Base-by-base conservation (phyloP, 1,140 invertebrate genomes). In the Drosophila neocordata region DNA sequence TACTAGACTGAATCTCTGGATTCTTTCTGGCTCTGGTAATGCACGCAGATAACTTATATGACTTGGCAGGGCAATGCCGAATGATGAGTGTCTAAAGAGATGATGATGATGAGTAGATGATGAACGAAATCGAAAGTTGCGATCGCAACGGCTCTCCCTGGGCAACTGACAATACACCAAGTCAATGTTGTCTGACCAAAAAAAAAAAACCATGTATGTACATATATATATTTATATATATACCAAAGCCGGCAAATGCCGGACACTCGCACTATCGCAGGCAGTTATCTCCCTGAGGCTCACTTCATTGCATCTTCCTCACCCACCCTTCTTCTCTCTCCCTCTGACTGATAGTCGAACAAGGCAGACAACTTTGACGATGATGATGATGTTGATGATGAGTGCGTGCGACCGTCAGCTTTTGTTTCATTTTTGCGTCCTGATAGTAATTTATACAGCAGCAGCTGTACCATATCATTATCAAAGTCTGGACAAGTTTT, bases 361-460 rank as follows among this genome's bases (percentile, higher is more conserved):
- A 12, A 20, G 9, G 22, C 37, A 59, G 67, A 13, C 15, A 20
- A 37, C 55, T 55, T 56, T 58, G 51, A 55, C 41, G 13, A 48
- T 20, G 41, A 48, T n/a, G 12, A n/a, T 13, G 37, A 38, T 38
- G 37, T 13, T 38, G 12, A 38, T 4, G 37, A n/a, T n/a, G 12
- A 38, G 37, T 48, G 41, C 41, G 41, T 48, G 41, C 41, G 41
- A 20, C 41, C 41, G 15, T 34, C 34, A 13, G 56, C 56, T 58
- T 58, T 58, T 35, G 56, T 60, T 68, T 60, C 22, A 48, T 20
- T 58, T 38, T 38, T 52, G 56, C 67, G 57, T 85, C 68, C 82
- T 81, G 82, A 87, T 85, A 85, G 62, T 85, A 87, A 85, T 87
- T 87, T 87, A 87, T 87, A 74, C 82, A 72, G 82, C 74, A 78